Base-by-base conservation (phyloP, 2,888 invertebrate species). In the Meandrusa payeni region DNA sequence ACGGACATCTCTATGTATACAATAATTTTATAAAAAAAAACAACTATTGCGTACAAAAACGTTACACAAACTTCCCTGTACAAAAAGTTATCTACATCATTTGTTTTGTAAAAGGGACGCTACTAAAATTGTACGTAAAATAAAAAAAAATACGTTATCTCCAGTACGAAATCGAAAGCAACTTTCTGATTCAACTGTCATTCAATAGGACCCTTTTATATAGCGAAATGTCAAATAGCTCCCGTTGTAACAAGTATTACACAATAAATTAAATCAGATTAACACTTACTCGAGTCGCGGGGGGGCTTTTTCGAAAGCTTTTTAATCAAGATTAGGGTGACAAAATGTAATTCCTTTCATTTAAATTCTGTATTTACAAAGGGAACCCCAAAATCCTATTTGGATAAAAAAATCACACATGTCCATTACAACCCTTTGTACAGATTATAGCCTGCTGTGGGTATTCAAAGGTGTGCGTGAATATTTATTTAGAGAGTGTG, bases 201-300 rank as follows among this genome's bases (percentile, higher is more conserved):
- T 53, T 36, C 10, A 60, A 49, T 36, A 42, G 50, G 57, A 57
- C 65, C 75, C 75, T 61, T 70, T 65, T 53, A 61, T 66, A 59
- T 46, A 37, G 34, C 47, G 44, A 73, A 79, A 74, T 64, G 70
- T 69, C 71, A 71, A 65, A 68, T 59, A 62, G 66, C 72, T 69
- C 80, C 80, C 66, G 76, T 76, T 73, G 81, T n/a, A 47, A 76
- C 66, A 69, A 70, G 76, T 69, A 38, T 44, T 38, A 44, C 27
- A 80, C 78, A 83, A 79, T 80, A 74, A 69, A 75, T 76, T 71
- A 78, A 81, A 85, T 85, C 83, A 79, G 86, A 86, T 87, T 86
- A 85, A 83, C 86, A 83, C 85, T 85, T 77, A 76, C 56, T 55
- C 60, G 55, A 68, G 64, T 66, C 69, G 70, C 67, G 53, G 66